phyloP scores from a whole-genome alignment of 92 coral and sea anemone genomes.

The Chrysogorgia sp. region DNA sequence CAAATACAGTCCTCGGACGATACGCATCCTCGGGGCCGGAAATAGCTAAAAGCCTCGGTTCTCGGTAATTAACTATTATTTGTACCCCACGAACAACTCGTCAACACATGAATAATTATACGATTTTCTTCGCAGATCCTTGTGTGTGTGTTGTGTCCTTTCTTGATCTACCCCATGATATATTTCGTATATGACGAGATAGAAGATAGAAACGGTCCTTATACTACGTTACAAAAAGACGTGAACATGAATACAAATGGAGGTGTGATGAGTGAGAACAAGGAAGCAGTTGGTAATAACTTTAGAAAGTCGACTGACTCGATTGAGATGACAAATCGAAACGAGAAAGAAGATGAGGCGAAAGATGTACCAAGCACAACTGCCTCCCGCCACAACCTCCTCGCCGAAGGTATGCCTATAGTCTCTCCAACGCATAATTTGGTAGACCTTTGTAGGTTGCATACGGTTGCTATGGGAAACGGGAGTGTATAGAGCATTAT shows the following conservation, averaged over 20 bases:
- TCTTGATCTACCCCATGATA: constrained; percentile 79
- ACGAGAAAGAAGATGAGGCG: neutral
- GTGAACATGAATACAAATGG: constrained; percentile 46
- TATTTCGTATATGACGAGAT: constrained; percentile 92
- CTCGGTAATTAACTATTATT: too few relatives aligned
- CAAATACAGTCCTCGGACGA: too few relatives aligned
- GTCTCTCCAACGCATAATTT: too few relatives aligned
- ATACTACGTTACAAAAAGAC: constrained; percentile 53
- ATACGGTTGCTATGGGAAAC: too few relatives aligned
- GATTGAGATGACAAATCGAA: constrained; percentile 18
- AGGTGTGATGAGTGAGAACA: neutral
- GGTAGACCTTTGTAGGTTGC: too few relatives aligned
- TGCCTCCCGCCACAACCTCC: constrained; percentile 27
- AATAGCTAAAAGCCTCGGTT: too few relatives aligned
- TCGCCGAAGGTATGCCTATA: constrained; percentile 25
- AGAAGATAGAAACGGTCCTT: constrained; percentile 61
- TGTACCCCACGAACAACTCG: too few relatives aligned
- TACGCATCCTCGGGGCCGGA: too few relatives aligned
- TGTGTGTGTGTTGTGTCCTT: constrained; percentile 71
- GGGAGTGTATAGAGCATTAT: too few relatives aligned
- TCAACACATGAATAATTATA: too few relatives aligned
- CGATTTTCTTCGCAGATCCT: constrained; percentile 58
- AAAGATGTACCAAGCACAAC: neutral
- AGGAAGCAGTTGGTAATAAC: neutral
- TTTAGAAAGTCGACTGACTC: constrained; percentile 5